These are phyloP conservation scores for Scomber japonicus DNA, from an alignment of 2,113 vertebrate genomes.

Conservation along the genomic window DNA sequence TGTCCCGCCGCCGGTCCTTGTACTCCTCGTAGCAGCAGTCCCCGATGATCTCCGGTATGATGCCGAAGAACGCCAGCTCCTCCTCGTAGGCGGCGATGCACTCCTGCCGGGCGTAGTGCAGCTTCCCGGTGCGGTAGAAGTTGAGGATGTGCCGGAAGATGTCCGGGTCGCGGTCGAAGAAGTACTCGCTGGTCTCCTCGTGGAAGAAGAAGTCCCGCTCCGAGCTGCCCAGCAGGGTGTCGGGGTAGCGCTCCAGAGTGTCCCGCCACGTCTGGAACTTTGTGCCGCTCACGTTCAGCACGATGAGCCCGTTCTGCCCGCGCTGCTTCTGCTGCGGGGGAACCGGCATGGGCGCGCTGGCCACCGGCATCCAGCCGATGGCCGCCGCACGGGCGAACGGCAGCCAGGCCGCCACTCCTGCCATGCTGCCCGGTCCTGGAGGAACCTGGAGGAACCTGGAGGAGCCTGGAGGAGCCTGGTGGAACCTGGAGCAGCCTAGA, in stretches of 20 bases:
- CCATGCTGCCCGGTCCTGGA: constrained; percentile 84
- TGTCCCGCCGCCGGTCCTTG: constrained; percentile 95
- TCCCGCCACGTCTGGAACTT: constrained; percentile 97
- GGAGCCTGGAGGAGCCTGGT: background rate
- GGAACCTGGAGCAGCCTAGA: background rate
- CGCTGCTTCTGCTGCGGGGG: constrained; percentile 87
- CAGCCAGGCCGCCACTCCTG: constrained; percentile 96
- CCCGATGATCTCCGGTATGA: constrained; percentile 95
- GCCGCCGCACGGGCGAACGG: constrained; percentile 97
- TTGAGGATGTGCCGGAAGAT: constrained; percentile 97
- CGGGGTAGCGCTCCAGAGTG: constrained; percentile 95
- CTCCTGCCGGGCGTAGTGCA: constrained; percentile 96
- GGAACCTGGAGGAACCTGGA: background rate
- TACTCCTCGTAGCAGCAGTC: constrained; percentile 99
- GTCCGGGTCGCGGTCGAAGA: constrained; percentile 98
- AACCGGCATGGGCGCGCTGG: constrained; percentile 92
- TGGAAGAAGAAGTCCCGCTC: constrained; percentile 98
- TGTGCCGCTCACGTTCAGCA: constrained; percentile 95
- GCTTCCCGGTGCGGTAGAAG: constrained; percentile 95
- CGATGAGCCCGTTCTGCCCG: constrained; percentile 89
- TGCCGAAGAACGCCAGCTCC: constrained; percentile 96
- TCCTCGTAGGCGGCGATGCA: constrained; percentile 97
- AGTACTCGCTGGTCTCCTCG: constrained; percentile 93
- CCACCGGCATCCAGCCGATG: constrained; percentile 98
- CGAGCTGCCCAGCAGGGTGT: constrained; percentile 95